Percentiles rank a stretch among this genome's conserved stretches.
Evolutionary conservation across 2,888 invertebrate genomes (phyloP).

Genomic region (Syrista parreyssii): DNA sequence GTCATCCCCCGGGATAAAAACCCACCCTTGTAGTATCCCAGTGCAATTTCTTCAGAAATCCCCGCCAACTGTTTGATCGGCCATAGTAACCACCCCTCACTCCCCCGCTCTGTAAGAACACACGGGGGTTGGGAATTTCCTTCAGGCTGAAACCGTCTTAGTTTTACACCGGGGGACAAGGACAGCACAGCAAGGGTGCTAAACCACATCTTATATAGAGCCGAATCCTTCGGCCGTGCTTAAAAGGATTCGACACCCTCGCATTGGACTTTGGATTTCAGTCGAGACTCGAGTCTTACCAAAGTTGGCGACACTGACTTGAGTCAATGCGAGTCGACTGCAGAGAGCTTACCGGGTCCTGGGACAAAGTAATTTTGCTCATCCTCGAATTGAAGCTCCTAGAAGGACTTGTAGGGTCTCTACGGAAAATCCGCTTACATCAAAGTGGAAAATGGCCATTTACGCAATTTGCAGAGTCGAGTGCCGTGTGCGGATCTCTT

Average conservation of each 20-base stretch:
- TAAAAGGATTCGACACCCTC: neutral
- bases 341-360: constrained; percentile 21
- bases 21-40: neutral
- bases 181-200: neutral
- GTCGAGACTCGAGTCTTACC: neutral
- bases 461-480: constrained; percentile 19
- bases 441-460: constrained; percentile 26
- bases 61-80: constrained; percentile 3
- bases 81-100: neutral
- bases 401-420: constrained; percentile 24
- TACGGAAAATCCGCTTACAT: constrained; percentile 24
- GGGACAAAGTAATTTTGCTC: constrained; percentile 25
- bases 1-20: neutral
- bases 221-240: neutral
- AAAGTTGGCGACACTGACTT: neutral
- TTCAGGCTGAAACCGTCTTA: neutral
- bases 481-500: neutral
- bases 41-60: neutral
- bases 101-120: neutral
- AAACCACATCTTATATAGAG: neutral
- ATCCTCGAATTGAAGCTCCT: constrained; percentile 17
- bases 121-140: neutral
- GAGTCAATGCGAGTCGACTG: neutral
- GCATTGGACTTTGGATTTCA: neutral
- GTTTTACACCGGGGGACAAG: constrained; percentile 1